Percentiles rank a stretch among this genome's conserved stretches.
These are phyloP conservation scores for Daktulosphaira vitifoliae DNA, from an alignment of 1,140 invertebrate species.

Conservation along the genomic window DNA sequence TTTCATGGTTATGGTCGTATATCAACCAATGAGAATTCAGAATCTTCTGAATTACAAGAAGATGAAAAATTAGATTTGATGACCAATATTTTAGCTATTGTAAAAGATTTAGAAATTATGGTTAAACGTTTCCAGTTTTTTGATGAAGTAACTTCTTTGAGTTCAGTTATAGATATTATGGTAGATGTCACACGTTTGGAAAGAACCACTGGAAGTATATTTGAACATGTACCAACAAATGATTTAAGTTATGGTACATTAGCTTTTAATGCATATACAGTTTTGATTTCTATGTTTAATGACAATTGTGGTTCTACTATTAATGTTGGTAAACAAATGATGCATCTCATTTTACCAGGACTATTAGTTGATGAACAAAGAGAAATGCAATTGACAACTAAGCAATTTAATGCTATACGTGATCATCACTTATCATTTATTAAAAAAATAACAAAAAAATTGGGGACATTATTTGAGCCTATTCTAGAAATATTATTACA, in stretches of 20 bases:
- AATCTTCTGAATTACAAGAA: background rate
- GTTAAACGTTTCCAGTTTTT: conserved; percentile 22
- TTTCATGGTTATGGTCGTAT: background rate
- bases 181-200: conserved; percentile 8
- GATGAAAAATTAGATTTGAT: conserved; percentile 12
- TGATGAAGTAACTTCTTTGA: conserved; percentile 19
- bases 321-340: conserved; percentile 1
- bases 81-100: conserved; percentile 6
- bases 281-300: conserved; percentile 14
- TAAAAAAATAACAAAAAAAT: conserved; percentile 10
- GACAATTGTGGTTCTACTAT: conserved; percentile 11
- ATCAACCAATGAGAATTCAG: background rate
- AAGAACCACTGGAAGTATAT: background rate
- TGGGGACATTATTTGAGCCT: background rate
- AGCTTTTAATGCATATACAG: conserved; percentile 18
- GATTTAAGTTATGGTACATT: conserved; percentile 10
- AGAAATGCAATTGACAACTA: conserved; percentile 25
- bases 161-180: conserved; percentile 11
- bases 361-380: conserved; percentile 19
- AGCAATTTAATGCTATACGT: conserved; percentile 15
- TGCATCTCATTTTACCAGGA: background rate
- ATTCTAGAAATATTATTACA: conserved; percentile 18
- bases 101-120: conserved; percentile 10
- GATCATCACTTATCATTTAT: conserved; percentile 29
- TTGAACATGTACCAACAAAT: conserved; percentile 16